phyloP scores from a whole-genome alignment of 2,888 invertebrate species.

The Drosophila buzzatii region DNA sequence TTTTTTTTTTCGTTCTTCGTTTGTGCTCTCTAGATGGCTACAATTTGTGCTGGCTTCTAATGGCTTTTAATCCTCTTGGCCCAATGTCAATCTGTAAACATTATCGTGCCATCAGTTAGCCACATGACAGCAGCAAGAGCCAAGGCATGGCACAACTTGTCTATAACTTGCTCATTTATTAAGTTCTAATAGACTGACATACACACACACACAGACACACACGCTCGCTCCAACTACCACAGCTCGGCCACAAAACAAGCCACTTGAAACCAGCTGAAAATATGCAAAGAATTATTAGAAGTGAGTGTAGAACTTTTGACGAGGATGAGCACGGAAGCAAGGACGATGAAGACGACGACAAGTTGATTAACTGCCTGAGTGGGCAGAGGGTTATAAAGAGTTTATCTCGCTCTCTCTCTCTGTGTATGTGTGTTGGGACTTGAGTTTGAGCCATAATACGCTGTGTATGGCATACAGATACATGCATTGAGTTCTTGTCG shows the following conservation, averaged over 20 bases:
- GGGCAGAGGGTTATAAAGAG: slow-evolving; percentile 8
- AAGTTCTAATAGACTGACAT: slow-evolving; percentile 66
- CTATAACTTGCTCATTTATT: slow-evolving; percentile 70
- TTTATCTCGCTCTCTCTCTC: background rate
- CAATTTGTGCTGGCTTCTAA: slow-evolving; percentile 5
- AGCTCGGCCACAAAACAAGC: slow-evolving; percentile 54
- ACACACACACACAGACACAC: background rate
- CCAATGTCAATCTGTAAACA: slow-evolving; percentile 47
- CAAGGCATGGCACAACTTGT: slow-evolving; percentile 31
- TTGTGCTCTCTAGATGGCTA: background rate
- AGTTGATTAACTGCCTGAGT: slow-evolving; percentile 56
- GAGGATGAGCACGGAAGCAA: slow-evolving; percentile 8
- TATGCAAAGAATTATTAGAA: slow-evolving; percentile 70
- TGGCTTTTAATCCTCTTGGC: slow-evolving; percentile 29
- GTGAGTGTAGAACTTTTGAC: slow-evolving; percentile 47
- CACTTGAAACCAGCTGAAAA: slow-evolving; percentile 58
- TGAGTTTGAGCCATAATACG: slow-evolving; percentile 19
- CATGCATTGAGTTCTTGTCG: slow-evolving; percentile 42
- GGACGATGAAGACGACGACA: slow-evolving; percentile 36
- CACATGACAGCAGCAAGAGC: slow-evolving; percentile 32
- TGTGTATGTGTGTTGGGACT: slow-evolving; percentile 6
- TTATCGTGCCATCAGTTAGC: slow-evolving; percentile 30
- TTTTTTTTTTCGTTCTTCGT: background rate
- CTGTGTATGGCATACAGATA: slow-evolving; percentile 36
- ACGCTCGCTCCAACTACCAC: slow-evolving; percentile 5